A percentile compares a stretch with the other conserved stretches of the same genome.
Conservation (phyloP, 2,888 invertebrate genomes). For the Nomada lathburiana region DNA sequence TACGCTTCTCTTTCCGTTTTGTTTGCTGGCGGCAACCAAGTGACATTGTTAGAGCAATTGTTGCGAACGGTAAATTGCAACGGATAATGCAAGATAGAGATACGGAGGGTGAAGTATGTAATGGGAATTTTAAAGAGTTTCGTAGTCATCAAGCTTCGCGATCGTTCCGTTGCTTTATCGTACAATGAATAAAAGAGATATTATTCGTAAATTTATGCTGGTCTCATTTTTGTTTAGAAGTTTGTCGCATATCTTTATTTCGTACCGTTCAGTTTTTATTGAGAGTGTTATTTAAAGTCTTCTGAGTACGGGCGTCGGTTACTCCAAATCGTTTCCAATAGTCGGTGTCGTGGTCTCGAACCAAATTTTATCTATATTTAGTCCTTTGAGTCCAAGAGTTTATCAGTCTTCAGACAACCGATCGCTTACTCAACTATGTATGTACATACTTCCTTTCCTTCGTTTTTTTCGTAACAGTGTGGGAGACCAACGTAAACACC, state of each 20-base stretch:
- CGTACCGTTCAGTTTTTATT: background rate
- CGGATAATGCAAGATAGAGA: too few relatives aligned
- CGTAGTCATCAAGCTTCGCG: too few relatives aligned
- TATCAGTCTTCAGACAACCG: slow-evolving; percentile 57
- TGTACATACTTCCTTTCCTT: slow-evolving; percentile 46
- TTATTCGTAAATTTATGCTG: background rate
- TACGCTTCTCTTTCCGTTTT: background rate
- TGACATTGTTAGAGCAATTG: too few relatives aligned
- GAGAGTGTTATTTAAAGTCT: slow-evolving; percentile 12
- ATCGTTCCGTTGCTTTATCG: background rate
- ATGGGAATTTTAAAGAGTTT: too few relatives aligned
- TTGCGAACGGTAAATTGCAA: too few relatives aligned
- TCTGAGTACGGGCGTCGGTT: background rate
- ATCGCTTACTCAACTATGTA: slow-evolving; percentile 49
- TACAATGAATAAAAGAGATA: background rate
- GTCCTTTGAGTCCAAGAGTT: slow-evolving; percentile 68
- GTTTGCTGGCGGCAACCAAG: too few relatives aligned
- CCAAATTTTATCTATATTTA: slow-evolving; percentile 64
- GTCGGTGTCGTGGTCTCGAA: background rate
- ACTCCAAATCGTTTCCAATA: background rate
- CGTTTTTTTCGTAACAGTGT: background rate
- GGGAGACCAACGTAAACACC: background rate
- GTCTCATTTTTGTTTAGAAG: too few relatives aligned
- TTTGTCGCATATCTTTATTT: too few relatives aligned
- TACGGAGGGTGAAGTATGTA: too few relatives aligned